phyloP scores from a whole-genome alignment of 2,113 vertebrate genomes.

The Diphyllodes magnificus region DNA sequence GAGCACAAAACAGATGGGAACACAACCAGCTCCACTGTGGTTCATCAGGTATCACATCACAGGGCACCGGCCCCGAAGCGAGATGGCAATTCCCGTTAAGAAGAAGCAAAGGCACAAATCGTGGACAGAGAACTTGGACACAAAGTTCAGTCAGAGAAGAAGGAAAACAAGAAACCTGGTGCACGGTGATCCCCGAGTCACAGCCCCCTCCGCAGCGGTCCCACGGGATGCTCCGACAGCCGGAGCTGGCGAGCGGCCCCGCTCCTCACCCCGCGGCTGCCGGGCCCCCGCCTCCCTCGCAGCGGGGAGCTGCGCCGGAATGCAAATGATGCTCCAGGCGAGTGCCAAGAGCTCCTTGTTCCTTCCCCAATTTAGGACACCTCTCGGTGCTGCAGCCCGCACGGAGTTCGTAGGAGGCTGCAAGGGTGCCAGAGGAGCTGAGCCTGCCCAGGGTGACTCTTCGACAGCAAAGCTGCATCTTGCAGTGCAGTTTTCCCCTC shows the following conservation, averaged over 20 bases:
- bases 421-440: background rate
- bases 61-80: fast-evolving
- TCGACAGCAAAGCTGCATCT: background rate
- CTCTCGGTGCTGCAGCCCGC: background rate
- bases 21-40: fast-evolving
- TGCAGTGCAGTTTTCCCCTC: background rate
- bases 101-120: background rate
- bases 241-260: background rate
- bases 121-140: background rate
- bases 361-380: conserved; percentile 21
- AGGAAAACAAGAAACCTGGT: background rate
- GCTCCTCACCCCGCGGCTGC: background rate
- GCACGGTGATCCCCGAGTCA: fast-evolving
- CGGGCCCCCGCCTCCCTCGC: background rate
- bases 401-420: background rate
- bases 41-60: fast-evolving
- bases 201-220: background rate
- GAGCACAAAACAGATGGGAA: fast-evolving
- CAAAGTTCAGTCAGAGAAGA: background rate
- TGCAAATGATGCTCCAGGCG: conserved; percentile 1
- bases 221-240: background rate
- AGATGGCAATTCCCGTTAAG: fast-evolving
- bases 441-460: background rate
- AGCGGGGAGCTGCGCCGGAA: background rate
- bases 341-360: conserved; percentile 36